phyloP scores from a whole-genome alignment of 1,140 invertebrate species.

The Dendroctonus ponderosae region DNA sequence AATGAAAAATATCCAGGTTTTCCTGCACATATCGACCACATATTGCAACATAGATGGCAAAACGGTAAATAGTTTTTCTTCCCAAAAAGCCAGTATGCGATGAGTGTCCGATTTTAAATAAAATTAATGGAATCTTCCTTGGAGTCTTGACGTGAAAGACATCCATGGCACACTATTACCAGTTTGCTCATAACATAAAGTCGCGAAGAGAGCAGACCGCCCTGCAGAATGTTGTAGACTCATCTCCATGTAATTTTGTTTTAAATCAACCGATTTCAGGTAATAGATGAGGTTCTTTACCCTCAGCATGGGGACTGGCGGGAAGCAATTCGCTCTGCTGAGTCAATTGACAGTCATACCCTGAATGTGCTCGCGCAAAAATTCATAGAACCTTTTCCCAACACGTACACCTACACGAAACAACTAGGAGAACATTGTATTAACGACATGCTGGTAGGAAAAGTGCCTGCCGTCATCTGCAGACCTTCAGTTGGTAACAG shows the following conservation, averaged over 20 bases:
- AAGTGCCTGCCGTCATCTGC: conserved; percentile 77
- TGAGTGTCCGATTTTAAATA: neutral
- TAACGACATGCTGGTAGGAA: conserved; percentile 61
- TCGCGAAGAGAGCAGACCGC: too few relatives aligned
- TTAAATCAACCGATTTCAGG: neutral
- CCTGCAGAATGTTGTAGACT: neutral
- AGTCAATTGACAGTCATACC: conserved; percentile 70
- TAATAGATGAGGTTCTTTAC: conserved; percentile 67
- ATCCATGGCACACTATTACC: neutral
- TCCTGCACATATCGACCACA: conserved; percentile 81
- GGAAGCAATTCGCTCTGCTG: conserved; percentile 76
- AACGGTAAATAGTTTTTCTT: conserved; percentile 41
- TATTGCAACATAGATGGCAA: conserved; percentile 72
- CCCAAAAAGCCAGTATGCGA: neutral
- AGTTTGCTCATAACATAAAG: too few relatives aligned
- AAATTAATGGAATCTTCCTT: too few relatives aligned
- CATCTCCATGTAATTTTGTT: neutral
- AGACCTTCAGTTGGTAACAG: conserved; percentile 84
- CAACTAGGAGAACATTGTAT: conserved; percentile 75
- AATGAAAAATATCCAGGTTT: conserved; percentile 61
- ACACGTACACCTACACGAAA: conserved; percentile 86
- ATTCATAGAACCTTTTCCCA: conserved; percentile 71
- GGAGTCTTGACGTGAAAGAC: too few relatives aligned
- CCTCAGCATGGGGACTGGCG: conserved; percentile 78
- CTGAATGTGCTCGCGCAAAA: conserved; percentile 66